These are phyloP conservation scores for Margaritifera margaritifera DNA, from an alignment of 2,888 invertebrate genomes.

Conservation along the genomic window DNA sequence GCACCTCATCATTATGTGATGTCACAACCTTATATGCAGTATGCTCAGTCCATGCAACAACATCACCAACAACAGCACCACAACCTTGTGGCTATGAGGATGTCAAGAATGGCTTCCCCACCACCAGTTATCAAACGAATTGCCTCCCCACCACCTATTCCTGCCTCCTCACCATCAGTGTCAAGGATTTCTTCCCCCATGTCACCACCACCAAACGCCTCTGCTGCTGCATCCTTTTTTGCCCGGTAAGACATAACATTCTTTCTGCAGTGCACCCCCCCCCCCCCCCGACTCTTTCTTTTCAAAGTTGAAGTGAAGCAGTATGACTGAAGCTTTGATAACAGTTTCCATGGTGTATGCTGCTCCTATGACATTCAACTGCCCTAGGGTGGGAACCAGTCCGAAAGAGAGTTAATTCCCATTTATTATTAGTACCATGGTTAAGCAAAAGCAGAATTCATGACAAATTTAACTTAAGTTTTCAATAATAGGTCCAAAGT, in stretches of 20 bases:
- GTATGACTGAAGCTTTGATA: not conserved
- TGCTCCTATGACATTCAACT: not conserved
- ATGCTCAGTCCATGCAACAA: conserved; percentile 37
- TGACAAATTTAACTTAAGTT: no score
- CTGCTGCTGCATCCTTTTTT: conserved; percentile 61
- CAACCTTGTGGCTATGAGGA: conserved; percentile 18
- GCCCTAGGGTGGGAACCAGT: no score
- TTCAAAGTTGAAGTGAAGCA: not conserved
- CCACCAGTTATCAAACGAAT: conserved; percentile 13
- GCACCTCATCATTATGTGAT: conserved; percentile 33
- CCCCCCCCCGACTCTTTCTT: not conserved
- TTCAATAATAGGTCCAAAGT: no score
- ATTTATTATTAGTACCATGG: no score
- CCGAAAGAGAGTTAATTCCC: no score
- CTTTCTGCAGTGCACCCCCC: not conserved
- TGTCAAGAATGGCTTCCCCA: conserved; percentile 29
- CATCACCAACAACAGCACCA: conserved; percentile 23
- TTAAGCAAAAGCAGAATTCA: no score
- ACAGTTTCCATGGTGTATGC: not conserved
- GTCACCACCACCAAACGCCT: conserved; percentile 53
- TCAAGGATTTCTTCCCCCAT: conserved; percentile 28
- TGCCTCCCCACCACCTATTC: no score
- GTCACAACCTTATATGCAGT: conserved; percentile 32
- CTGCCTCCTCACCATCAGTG: conserved; percentile 20
- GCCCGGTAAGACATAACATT: conserved; percentile 46